phyloP scores from a whole-genome alignment of 2,888 invertebrate genomes.

The Fragum sueziense region DNA sequence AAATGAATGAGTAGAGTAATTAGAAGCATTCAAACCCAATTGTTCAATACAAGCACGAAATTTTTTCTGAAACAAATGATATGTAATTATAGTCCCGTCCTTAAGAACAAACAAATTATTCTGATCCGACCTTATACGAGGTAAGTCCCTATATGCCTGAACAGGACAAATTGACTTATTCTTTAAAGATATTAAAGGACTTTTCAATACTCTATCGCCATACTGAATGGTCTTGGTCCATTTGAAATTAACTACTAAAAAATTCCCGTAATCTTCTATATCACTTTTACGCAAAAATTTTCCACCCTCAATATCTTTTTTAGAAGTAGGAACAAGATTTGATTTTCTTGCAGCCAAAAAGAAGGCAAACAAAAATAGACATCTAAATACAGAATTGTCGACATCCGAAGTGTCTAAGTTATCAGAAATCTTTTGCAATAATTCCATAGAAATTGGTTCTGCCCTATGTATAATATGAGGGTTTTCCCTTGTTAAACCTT shows the following conservation, averaged over 20 bases:
- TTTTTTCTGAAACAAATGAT: neutral
- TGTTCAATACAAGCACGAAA: neutral
- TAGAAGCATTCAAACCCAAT: neutral
- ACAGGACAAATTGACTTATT: neutral
- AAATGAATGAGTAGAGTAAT: neutral
- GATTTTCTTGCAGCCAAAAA: too few species aligned
- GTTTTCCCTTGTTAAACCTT: too few species aligned
- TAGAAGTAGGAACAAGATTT: too few species aligned
- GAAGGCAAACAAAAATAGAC: too few species aligned
- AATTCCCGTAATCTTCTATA: neutral
- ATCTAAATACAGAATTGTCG: too few species aligned
- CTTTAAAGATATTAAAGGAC: neutral
- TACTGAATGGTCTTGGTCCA: slow-evolving; percentile 1
- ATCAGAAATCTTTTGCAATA: too few species aligned
- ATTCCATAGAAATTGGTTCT: too few species aligned
- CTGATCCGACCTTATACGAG: too few species aligned
- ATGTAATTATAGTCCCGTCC: neutral
- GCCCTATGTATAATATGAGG: too few species aligned
- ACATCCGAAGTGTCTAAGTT: too few species aligned
- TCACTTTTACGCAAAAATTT: too few species aligned
- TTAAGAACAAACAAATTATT: neutral
- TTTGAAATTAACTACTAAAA: neutral
- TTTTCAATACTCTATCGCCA: neutral
- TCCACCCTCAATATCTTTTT: too few species aligned
- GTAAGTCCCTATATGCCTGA: neutral